Evolutionary conservation across 1,140 invertebrate genomes (phyloP).

Genomic region (Drosophila guanche): DNA sequence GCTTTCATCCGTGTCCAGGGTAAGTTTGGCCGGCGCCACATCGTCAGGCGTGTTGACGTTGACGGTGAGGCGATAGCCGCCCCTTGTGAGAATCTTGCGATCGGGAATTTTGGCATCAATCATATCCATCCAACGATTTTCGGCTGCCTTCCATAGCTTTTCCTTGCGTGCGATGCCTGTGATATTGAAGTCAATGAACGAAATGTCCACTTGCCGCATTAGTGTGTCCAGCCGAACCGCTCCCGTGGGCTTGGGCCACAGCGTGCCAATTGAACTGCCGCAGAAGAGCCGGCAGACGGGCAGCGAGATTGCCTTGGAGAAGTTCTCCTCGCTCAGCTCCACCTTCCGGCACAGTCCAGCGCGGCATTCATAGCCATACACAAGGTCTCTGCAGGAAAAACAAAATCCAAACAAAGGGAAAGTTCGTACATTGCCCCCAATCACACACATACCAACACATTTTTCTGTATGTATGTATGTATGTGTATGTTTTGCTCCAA

Average conservation of each 20-base stretch:
- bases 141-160: slow-evolving; percentile 61
- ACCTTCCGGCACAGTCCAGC: slow-evolving; percentile 85
- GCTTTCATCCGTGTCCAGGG: slow-evolving; percentile 87
- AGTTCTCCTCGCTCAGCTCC: slow-evolving; percentile 83
- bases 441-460: no score
- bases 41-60: slow-evolving; percentile 56
- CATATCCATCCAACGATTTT: slow-evolving; percentile 61
- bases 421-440: slow-evolving; percentile 8
- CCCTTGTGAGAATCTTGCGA: slow-evolving; percentile 42
- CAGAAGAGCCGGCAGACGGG: slow-evolving; percentile 87
- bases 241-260: slow-evolving; percentile 90
- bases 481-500: neutral
- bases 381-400: slow-evolving; percentile 51
- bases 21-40: slow-evolving; percentile 73
- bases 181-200: slow-evolving; percentile 55
- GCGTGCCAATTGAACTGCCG: slow-evolving; percentile 85
- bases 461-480: neutral
- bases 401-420: slow-evolving; percentile 13
- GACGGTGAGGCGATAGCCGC: slow-evolving; percentile 70
- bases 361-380: slow-evolving; percentile 86
- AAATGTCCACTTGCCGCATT: slow-evolving; percentile 86
- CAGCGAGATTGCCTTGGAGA: slow-evolving; percentile 85
- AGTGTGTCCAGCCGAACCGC: slow-evolving; percentile 85
- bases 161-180: slow-evolving; percentile 35
- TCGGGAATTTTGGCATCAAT: slow-evolving; percentile 66